Conservation (phyloP, 2,113 vertebrate genomes). For the Candoia aspera region DNA sequence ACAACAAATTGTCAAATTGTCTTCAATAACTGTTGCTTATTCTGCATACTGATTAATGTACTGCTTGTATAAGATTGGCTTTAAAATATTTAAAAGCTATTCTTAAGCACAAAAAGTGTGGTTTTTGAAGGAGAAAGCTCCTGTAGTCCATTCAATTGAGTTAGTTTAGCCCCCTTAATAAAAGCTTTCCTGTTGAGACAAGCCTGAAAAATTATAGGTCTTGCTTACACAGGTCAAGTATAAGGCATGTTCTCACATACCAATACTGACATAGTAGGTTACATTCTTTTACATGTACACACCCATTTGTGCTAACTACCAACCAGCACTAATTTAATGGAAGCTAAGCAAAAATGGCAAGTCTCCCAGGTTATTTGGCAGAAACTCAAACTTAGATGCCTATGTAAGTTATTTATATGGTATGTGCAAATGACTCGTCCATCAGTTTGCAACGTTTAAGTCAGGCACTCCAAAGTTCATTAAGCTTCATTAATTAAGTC, state of each 20-base stretch:
- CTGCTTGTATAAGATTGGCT: background rate
- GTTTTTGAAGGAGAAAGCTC: background rate
- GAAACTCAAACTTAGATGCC: slow-evolving; percentile 19
- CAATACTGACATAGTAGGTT: slow-evolving; percentile 3
- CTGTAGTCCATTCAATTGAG: background rate
- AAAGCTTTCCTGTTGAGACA: background rate
- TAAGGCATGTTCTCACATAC: slow-evolving; percentile 28
- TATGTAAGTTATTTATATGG: slow-evolving; percentile 5
- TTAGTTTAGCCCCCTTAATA: background rate
- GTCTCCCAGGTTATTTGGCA: slow-evolving; percentile 4
- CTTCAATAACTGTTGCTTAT: background rate
- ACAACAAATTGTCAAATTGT: background rate
- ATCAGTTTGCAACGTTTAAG: background rate
- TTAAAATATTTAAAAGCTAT: background rate
- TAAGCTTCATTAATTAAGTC: background rate
- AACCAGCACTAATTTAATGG: slow-evolving; percentile 11
- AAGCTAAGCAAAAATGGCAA: background rate
- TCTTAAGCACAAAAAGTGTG: background rate
- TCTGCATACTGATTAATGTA: background rate
- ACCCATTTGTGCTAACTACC: slow-evolving; percentile 21
- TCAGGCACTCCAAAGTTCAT: background rate
- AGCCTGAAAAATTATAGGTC: slow-evolving; percentile 23
- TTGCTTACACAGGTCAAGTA: slow-evolving; percentile 40
- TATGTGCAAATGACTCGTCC: rapidly evolving
- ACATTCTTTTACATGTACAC: slow-evolving; percentile 43